phyloP scores from a whole-genome alignment of 2,888 invertebrate species.

The Pyrrhosoma nymphula region DNA sequence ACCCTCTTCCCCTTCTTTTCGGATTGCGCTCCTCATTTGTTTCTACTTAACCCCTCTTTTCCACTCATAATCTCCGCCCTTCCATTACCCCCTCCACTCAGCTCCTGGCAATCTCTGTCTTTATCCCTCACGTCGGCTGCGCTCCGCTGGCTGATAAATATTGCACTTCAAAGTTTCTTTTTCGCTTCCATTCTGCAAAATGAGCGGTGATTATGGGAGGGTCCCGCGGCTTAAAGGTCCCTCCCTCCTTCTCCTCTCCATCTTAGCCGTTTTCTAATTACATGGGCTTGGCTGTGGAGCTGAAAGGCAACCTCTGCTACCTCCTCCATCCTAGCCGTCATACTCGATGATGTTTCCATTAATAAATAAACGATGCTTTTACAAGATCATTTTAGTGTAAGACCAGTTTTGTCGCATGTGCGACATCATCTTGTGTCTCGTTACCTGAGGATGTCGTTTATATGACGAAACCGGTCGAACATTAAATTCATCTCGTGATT shows the following conservation, averaged over 20 bases:
- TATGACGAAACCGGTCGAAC: no score
- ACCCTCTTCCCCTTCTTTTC: neutral
- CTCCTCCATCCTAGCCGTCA: neutral
- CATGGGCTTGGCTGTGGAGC: neutral
- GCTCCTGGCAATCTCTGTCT: neutral
- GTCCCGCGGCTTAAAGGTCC: neutral
- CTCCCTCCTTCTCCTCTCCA: neutral
- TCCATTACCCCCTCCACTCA: slow-evolving; percentile 3
- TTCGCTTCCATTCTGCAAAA: slow-evolving; percentile 6
- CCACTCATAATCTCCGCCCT: neutral
- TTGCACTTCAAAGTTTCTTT: neutral
- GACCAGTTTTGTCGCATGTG: no score
- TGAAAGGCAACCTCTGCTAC: neutral
- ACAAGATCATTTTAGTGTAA: no score
- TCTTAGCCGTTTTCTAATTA: neutral
- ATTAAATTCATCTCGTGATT: no score
- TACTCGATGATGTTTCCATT: no score
- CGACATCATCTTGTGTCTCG: no score
- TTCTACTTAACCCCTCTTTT: neutral
- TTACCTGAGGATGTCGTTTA: no score
- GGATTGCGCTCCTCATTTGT: neutral
- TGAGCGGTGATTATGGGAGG: slow-evolving; percentile 7
- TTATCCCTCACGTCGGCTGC: neutral
- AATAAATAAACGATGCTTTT: no score
- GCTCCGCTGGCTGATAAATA: neutral